phyloP scores from a whole-genome alignment of 2,113 vertebrate genomes.

The Odocoileus hemionus region DNA sequence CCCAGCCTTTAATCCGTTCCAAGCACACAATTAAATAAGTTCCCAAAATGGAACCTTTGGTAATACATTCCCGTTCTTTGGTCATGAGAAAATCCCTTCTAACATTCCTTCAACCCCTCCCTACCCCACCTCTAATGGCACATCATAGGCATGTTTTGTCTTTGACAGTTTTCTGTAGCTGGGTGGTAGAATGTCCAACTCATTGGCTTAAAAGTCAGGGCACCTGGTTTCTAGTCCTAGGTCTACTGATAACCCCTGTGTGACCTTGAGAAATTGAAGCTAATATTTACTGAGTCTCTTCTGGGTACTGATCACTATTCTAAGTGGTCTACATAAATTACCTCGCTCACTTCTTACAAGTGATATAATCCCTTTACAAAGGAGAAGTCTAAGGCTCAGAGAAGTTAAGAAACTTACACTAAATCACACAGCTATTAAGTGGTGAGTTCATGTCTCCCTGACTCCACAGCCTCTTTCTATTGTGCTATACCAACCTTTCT shows the following conservation, averaged over 20 bases:
- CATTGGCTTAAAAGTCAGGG: not conserved
- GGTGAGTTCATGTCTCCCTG: not conserved
- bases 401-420: not conserved
- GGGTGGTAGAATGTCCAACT: not conserved
- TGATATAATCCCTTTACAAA: not conserved
- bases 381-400: not conserved
- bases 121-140: not conserved
- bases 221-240: not conserved
- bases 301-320: not conserved
- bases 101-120: not conserved
- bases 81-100: constrained; percentile 53
- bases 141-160: not conserved
- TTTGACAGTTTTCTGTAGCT: not conserved
- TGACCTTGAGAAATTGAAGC: not conserved
- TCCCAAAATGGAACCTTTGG: constrained; percentile 57
- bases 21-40: constrained; percentile 53
- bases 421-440: not conserved
- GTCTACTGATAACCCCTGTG: not conserved
- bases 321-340: accelerated
- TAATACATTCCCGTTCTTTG: constrained; percentile 52
- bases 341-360: not conserved
- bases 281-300: not conserved
- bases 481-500: not conserved
- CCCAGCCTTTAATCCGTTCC: constrained; percentile 50
- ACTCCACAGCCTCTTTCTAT: not conserved